Percentiles rank a stretch among this genome's conserved stretches.
These are phyloP conservation scores for Microctenopoma lineatum DNA, from an alignment of 2,797 vertebrate species.

Conservation along the genomic window DNA sequence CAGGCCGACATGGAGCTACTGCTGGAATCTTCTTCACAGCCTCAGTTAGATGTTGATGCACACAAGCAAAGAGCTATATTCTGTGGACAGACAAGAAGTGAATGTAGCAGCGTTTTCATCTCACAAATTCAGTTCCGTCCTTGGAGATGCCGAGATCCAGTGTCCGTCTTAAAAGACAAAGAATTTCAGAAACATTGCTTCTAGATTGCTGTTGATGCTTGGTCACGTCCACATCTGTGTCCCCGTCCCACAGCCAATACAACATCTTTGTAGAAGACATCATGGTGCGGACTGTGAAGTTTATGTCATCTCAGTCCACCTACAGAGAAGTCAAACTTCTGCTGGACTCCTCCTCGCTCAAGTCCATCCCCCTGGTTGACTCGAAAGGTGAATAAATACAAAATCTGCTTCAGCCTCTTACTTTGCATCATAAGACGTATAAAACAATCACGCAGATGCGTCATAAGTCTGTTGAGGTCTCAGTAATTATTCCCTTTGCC, in stretches of 20 bases:
- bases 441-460: not conserved
- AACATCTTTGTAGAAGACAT: slow-evolving; percentile 97
- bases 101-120: not conserved
- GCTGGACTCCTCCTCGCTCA: slow-evolving; percentile 87
- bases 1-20: not conserved
- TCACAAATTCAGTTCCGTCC: not conserved
- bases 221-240: slow-evolving; percentile 5
- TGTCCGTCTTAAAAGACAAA: not conserved
- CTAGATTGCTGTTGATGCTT: too few relatives aligned
- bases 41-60: not conserved
- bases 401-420: too few relatives aligned
- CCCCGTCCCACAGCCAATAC: slow-evolving; percentile 86
- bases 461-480: not conserved
- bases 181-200: not conserved
- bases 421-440: too few relatives aligned
- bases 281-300: slow-evolving; percentile 94
- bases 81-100: not conserved
- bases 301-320: slow-evolving; percentile 88
- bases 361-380: slow-evolving; percentile 92
- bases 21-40: not conserved
- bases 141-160: not conserved
- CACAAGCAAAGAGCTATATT: not conserved
- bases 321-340: slow-evolving; percentile 87
- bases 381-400: slow-evolving; percentile 76
- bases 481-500: not conserved